Conservation (phyloP, 2,888 invertebrate genomes). For the Parnassius mnemosyne region DNA sequence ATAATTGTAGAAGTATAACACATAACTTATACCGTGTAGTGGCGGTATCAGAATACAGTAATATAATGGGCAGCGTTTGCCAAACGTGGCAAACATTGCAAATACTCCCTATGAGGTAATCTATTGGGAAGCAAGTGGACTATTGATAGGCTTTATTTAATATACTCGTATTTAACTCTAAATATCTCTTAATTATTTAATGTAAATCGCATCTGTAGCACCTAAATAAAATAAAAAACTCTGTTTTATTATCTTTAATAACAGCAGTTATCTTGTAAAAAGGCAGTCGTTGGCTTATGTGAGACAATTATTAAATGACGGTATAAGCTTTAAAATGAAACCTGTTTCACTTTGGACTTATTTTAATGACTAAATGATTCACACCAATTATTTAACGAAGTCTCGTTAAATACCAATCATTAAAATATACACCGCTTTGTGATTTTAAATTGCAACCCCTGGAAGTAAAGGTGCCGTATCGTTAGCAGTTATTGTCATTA, state of each 20-base stretch:
- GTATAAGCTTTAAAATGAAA: constrained; percentile 6
- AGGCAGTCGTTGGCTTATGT: constrained; percentile 2
- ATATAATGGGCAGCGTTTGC: too few relatives aligned
- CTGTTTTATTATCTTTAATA: neutral
- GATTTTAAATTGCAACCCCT: constrained; percentile 17
- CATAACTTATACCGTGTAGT: too few relatives aligned
- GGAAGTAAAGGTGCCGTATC: constrained; percentile 10
- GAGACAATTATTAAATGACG: constrained; percentile 7
- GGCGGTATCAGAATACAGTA: too few relatives aligned
- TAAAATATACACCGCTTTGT: constrained; percentile 14
- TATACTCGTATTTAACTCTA: too few relatives aligned
- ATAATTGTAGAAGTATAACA: too few relatives aligned
- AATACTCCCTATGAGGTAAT: too few relatives aligned
- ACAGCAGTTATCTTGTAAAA: neutral
- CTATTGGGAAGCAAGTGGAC: too few relatives aligned
- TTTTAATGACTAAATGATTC: constrained; percentile 13
- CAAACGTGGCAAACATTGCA: too few relatives aligned
- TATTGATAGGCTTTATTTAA: too few relatives aligned
- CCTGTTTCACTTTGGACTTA: neutral
- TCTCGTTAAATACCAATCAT: constrained; percentile 17
- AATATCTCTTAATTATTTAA: too few relatives aligned
- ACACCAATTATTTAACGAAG: constrained; percentile 6
- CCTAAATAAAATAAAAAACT: too few relatives aligned
- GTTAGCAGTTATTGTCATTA: constrained; percentile 15
- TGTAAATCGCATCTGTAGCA: too few relatives aligned